Percentiles rank a stretch among this genome's conserved stretches.
These are phyloP conservation scores for Gymnoscopelus braueri DNA, from an alignment of 2,797 vertebrate genomes.

Conservation along the genomic window DNA sequence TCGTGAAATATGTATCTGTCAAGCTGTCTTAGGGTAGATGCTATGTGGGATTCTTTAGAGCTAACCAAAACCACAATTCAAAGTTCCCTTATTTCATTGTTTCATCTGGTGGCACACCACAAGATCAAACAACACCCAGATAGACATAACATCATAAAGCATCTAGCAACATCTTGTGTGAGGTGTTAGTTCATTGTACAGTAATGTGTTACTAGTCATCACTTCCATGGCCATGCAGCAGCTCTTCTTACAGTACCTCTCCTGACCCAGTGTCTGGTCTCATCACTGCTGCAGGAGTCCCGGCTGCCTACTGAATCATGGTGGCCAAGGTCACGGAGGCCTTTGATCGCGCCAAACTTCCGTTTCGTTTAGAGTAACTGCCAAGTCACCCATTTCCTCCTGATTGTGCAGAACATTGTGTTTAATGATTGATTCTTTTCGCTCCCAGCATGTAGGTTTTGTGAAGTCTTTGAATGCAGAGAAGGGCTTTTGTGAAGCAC, in stretches of 20 bases:
- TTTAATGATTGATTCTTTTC: constrained; percentile 36
- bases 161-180: not conserved
- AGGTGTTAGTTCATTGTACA: not conserved
- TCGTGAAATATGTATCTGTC: too few relatives aligned
- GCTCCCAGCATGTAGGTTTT: constrained; percentile 8
- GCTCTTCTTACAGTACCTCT: not conserved
- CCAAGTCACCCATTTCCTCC: constrained; percentile 44
- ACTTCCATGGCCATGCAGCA: constrained; percentile 7
- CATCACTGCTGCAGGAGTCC: constrained; percentile 19
- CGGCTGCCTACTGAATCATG: constrained; percentile 40
- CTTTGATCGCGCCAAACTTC: constrained; percentile 47
- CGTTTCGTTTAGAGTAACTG: constrained; percentile 41
- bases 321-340: constrained; percentile 45
- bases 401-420: constrained; percentile 36
- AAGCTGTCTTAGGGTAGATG: too few relatives aligned
- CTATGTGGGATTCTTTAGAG: too few relatives aligned
- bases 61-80: too few relatives aligned
- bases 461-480: constrained; percentile 39
- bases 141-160: too few relatives aligned
- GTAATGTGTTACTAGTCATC: constrained; percentile 1
- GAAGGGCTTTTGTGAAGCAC: constrained; percentile 30
- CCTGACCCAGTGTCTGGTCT: constrained; percentile 28
- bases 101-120: too few relatives aligned
- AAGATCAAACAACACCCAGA: too few relatives aligned
- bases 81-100: too few relatives aligned